These are phyloP conservation scores for Sebastes vulpes DNA, from an alignment of 2,797 vertebrate genomes.

Conservation along the genomic window DNA sequence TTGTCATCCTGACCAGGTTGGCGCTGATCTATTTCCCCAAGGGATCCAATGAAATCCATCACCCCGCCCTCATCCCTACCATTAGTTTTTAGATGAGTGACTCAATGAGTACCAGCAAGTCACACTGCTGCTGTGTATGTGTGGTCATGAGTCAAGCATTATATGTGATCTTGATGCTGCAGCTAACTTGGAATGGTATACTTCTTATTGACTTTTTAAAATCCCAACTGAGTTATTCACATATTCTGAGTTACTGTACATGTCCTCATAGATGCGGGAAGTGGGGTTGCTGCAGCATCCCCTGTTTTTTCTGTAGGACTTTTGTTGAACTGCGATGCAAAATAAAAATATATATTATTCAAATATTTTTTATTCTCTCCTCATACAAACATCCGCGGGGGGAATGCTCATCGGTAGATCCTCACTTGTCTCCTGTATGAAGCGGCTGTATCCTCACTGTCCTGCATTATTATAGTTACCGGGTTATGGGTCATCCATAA, in stretches of 20 bases:
- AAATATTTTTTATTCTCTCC: too few species aligned
- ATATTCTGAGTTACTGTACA: neutral
- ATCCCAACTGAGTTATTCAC: neutral
- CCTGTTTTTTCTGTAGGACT: too few species aligned
- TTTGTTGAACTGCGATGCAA: too few species aligned
- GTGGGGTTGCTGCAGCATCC: too few species aligned
- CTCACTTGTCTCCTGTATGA: too few species aligned
- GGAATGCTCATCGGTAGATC: too few species aligned
- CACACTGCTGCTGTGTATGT: neutral
- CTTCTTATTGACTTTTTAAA: neutral
- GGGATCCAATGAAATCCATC: constrained; percentile 55
- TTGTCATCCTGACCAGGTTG: constrained; percentile 81
- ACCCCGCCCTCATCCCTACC: constrained; percentile 3
- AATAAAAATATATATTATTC: too few species aligned
- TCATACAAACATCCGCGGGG: too few species aligned
- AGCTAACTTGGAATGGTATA: neutral
- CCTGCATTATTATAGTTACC: too few species aligned
- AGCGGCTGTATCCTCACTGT: too few species aligned
- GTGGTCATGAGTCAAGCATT: neutral
- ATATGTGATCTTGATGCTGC: neutral
- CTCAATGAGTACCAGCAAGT: neutral
- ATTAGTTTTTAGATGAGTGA: constrained; percentile 31
- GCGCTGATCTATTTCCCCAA: constrained; percentile 60
- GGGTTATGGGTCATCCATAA: too few species aligned
- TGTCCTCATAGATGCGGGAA: too few species aligned